These are phyloP conservation scores for Epinephelus moara DNA, from an alignment of 2,113 vertebrate species.

Conservation along the genomic window DNA sequence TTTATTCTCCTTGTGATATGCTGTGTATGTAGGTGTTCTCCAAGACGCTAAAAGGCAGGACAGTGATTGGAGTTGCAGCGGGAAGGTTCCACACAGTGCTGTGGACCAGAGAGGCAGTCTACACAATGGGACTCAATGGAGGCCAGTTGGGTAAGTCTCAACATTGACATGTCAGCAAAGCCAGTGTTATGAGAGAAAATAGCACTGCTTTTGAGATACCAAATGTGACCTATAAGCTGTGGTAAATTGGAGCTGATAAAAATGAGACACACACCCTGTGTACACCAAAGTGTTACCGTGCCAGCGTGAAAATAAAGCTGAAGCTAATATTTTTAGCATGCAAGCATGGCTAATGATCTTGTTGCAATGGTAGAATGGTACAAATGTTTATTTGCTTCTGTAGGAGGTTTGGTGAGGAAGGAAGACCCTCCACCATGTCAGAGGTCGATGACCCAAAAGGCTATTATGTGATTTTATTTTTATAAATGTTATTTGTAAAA, in stretches of 20 bases:
- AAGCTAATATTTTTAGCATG: background rate
- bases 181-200: background rate
- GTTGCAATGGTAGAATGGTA: background rate
- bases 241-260: background rate
- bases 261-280: background rate
- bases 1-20: background rate
- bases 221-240: slow-evolving; percentile 1
- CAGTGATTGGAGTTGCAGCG: slow-evolving; percentile 93
- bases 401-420: background rate
- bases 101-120: slow-evolving; percentile 95
- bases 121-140: slow-evolving; percentile 96
- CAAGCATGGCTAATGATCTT: slow-evolving; percentile 1
- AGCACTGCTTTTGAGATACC: slow-evolving; percentile 3
- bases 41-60: slow-evolving; percentile 93
- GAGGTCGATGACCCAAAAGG: background rate
- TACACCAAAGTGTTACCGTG: background rate
- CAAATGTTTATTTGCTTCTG: slow-evolving; percentile 6
- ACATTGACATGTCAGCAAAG: slow-evolving; percentile 8
- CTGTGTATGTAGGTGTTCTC: slow-evolving; percentile 87
- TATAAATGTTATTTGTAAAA: no score
- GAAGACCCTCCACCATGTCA: background rate
- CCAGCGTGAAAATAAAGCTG: background rate
- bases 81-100: slow-evolving; percentile 97
- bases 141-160: slow-evolving; percentile 93
- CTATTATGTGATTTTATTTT: background rate